phyloP scores from a whole-genome alignment of 1,140 invertebrate genomes.

The Sitophilus oryzae region DNA sequence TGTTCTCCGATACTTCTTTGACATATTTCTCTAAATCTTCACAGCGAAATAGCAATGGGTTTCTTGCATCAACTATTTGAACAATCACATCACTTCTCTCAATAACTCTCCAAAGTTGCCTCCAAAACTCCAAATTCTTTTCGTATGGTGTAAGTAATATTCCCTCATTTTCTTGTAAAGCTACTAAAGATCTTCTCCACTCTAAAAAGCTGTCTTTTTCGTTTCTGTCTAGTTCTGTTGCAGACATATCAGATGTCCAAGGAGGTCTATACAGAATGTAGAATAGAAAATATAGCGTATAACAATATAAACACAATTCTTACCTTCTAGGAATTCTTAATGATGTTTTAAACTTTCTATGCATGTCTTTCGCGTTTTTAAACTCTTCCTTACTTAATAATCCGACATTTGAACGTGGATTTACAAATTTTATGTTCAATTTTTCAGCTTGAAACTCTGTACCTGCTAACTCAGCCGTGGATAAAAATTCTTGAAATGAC shows the following conservation, averaged over 20 bases:
- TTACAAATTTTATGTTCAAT: slow-evolving; percentile 76
- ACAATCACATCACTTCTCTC: slow-evolving; percentile 93
- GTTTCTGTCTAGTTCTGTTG: slow-evolving; percentile 67
- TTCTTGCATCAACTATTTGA: slow-evolving; percentile 95
- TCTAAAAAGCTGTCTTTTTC: slow-evolving; percentile 81
- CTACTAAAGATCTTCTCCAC: slow-evolving; percentile 78
- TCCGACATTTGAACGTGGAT: slow-evolving; percentile 54
- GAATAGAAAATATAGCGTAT: background rate
- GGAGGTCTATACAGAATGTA: slow-evolving; percentile 56
- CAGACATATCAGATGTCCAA: slow-evolving; percentile 70
- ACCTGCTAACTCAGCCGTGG: slow-evolving; percentile 87
- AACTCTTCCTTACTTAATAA: slow-evolving; percentile 61
- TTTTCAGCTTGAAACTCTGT: slow-evolving; percentile 91
- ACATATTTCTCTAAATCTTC: slow-evolving; percentile 93
- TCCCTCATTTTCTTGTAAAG: slow-evolving; percentile 73
- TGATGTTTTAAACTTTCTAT: slow-evolving; percentile 59
- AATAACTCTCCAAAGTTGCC: slow-evolving; percentile 96
- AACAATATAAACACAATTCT: background rate
- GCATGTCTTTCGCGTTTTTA: slow-evolving; percentile 52
- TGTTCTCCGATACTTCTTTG: slow-evolving; percentile 69
- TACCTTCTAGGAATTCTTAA: slow-evolving; percentile 73
- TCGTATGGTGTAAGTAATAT: slow-evolving; percentile 94
- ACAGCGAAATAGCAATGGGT: slow-evolving; percentile 91
- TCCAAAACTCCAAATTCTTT: slow-evolving; percentile 97
- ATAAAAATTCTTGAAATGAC: slow-evolving; percentile 91